Evolutionary conservation across 2,797 vertebrate genomes (phyloP), one percentile per base, ranked within the genome.

Genomic region (Spondyliosoma cantharus): DNA sequence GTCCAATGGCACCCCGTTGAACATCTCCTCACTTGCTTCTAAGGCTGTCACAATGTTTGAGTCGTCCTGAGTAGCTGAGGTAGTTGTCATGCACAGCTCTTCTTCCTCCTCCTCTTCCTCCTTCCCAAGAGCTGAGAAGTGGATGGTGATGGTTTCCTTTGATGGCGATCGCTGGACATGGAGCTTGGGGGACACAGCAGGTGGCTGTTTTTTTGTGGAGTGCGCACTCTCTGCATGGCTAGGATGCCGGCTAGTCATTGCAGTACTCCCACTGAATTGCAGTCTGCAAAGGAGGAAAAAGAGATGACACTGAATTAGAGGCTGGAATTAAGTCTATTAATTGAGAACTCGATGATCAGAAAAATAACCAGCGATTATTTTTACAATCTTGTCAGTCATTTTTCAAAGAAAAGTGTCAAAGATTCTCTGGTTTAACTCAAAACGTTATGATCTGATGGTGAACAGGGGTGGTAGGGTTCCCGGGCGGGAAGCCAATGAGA

Each of bases 91-190:
- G 46, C 92, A 93, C 14, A 95, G 81, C 48, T 93, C 93, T 56
- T 97, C 96, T 79, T 97, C 97, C 89, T 98, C 96, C 84, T 98
- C 97, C 91, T 97, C 97, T 91, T 98, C 97, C 86, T 97, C 96
- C 94, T 96, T 96, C 92, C 97, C 97, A 70, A 96, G 93, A 81
- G 97, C 96, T 68, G 97, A 97, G 95, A 98, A 99, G 94, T 96
- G 98, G 93, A 99, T 97, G 89, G 97, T 96, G 84, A 99, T 95
- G 86, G 90, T 96, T 84, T 99, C 97, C 94, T 94, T 95, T 69
- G 97, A 98, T 64, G 94, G 87, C 0, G 97, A 97, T 87, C 95
- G 93, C 67, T 97, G 96, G 81, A 98, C 97, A 77, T 97, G 96
- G 92, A 99, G 95, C 94, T 96, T 97, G 79, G 97, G 96, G 24